Conservation (phyloP, 64 coral and sea anemone genomes). For the Pocillopora verrucosa region DNA sequence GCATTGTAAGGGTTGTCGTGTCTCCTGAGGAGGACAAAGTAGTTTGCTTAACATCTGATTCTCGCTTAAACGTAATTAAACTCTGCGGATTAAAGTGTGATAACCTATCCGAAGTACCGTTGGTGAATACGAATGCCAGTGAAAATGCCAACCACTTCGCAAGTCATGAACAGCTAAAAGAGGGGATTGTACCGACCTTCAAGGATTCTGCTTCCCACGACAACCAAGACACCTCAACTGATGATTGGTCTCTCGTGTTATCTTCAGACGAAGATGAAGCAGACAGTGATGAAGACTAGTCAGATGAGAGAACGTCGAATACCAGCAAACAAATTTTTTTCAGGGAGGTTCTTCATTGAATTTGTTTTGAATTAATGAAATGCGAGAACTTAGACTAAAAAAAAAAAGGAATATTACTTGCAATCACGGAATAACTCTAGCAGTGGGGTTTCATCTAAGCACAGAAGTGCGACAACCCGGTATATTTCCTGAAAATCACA, state of each 20-base stretch:
- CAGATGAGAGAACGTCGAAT: no score
- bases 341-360: no score
- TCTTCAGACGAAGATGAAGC: background rate
- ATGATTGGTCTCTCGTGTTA: background rate
- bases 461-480: no score
- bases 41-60: constrained; percentile 9
- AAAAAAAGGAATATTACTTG: no score
- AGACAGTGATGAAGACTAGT: no score
- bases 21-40: constrained; percentile 21
- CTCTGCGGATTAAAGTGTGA: background rate
- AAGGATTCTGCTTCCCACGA: background rate
- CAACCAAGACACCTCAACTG: no score
- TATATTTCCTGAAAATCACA: no score
- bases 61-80: background rate
- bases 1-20: background rate
- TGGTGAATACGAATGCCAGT: background rate
- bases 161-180: background rate
- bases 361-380: no score
- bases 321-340: no score
- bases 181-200: background rate
- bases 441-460: no score
- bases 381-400: no score
- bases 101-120: background rate
- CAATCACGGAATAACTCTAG: no score
- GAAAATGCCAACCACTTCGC: background rate